Base-by-base conservation (phyloP, 2,113 vertebrate species). In the Epinephelus moara region DNA sequence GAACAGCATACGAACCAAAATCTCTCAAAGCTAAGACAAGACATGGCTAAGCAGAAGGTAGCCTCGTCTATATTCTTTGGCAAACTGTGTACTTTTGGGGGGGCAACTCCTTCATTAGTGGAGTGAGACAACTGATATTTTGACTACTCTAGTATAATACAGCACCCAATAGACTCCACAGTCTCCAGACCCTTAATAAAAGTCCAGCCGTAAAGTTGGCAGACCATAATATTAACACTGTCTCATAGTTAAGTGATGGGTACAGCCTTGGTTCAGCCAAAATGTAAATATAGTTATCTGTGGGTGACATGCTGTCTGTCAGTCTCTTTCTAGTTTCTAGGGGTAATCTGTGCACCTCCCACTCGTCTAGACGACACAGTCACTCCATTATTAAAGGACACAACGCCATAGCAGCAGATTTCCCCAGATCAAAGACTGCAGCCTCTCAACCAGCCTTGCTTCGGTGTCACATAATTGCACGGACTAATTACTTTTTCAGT, bases 361-460 rank as follows among this genome's bases (percentile, higher is more conserved):
- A 81, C 89, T 69, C 7, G 79, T 90, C 89, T 83, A 86, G 84
- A 92, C 86, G n/a, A 74, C 70, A 49, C 25, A 52, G 57, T 27
- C 77, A 37, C 42, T 70, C 52, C 62, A 60, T 89, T 70, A 75
- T 83, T 81, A 88, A 72, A 73, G 55, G 21, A 4, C 11, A 4
- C 11, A 19, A 11, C 21, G 25, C 27, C 1, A 57, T 1, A 30
- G 53, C 56, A 45, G 27, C 56, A 71, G 19, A 70, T 59, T 59
- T 82, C 56, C 45, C 25, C 69, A 19, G 37, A 70, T 77, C 6
- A 75, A 84, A 71, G 67, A 13, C 40, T 1, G 53, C 4, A 33
- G 53, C 47, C 61, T 67, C 57, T 40, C 37, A 67, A 64, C 21
- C 23, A 21, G 50, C 21, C 66, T 66, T 49, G 33, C 56, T 49